Percentiles rank a stretch among this genome's conserved stretches.
phyloP scores from a whole-genome alignment of 2,888 invertebrate genomes.

The Aporophyla nigra region DNA sequence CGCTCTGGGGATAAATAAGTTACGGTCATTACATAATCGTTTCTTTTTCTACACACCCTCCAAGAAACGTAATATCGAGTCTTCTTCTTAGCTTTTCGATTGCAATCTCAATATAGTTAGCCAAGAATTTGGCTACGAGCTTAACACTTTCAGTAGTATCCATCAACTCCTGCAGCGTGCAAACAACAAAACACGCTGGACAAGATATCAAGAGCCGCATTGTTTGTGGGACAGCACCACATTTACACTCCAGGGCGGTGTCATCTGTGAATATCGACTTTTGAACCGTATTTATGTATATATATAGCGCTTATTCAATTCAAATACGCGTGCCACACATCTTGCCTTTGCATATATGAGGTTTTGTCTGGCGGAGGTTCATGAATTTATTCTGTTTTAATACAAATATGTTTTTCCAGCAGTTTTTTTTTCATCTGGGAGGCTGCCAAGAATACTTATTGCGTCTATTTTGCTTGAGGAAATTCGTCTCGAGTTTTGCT shows the following conservation, averaged over 20 bases:
- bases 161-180: too few species aligned
- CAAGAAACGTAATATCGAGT: background rate
- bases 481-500: constrained; percentile 34
- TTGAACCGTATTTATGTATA: too few species aligned
- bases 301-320: too few species aligned
- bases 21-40: background rate
- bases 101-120: too few species aligned
- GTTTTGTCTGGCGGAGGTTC: background rate
- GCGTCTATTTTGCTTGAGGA: constrained; percentile 45
- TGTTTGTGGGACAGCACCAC: too few species aligned
- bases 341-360: background rate
- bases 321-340: background rate
- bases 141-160: too few species aligned
- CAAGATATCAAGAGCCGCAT: too few species aligned
- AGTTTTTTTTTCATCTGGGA: constrained; percentile 27
- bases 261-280: too few species aligned
- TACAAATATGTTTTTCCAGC: constrained; percentile 21
- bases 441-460: constrained; percentile 51
- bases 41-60: background rate
- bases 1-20: background rate
- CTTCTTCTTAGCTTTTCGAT: too few species aligned
- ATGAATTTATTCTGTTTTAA: constrained; percentile 24
- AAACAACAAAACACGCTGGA: too few species aligned
- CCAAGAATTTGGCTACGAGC: too few species aligned
- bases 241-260: too few species aligned